phyloP scores from a whole-genome alignment of 2,888 invertebrate species.

The Apeira syringaria region DNA sequence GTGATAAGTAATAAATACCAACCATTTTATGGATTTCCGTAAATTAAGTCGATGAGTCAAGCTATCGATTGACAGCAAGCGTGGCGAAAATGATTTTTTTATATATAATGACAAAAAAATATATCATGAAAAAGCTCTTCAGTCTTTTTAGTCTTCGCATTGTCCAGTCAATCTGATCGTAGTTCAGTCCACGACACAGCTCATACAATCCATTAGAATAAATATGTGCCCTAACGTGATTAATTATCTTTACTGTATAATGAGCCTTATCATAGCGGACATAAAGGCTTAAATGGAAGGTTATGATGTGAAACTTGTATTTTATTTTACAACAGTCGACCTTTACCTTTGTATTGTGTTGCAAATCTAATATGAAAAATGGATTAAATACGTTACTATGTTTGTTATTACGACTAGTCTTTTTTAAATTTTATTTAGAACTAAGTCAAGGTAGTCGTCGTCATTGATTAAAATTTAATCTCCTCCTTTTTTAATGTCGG shows the following conservation, averaged over 20 bases:
- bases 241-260: conserved; percentile 13
- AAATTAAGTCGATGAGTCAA: too few species aligned
- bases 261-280: conserved; percentile 14
- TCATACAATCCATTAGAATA: conserved; percentile 39
- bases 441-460: too few species aligned
- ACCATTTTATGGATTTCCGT: too few species aligned
- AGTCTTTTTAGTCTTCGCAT: conserved; percentile 37
- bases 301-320: conserved; percentile 31
- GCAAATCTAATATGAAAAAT: conserved; percentile 38
- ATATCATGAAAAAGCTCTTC: conserved; percentile 28
- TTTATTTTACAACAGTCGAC: conserved; percentile 51
- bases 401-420: too few species aligned
- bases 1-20: too few species aligned
- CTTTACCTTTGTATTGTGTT: conserved; percentile 42
- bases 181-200: conserved; percentile 51
- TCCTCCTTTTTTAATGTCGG: too few species aligned
- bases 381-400: neutral
- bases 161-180: conserved; percentile 68
- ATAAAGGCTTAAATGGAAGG: conserved; percentile 18
- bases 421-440: too few species aligned
- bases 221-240: conserved; percentile 30
- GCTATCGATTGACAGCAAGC: too few species aligned
- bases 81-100: too few species aligned
- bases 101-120: too few species aligned
- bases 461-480: too few species aligned